Conservation (phyloP, 2,888 invertebrate genomes). For the Anodontia alba region DNA sequence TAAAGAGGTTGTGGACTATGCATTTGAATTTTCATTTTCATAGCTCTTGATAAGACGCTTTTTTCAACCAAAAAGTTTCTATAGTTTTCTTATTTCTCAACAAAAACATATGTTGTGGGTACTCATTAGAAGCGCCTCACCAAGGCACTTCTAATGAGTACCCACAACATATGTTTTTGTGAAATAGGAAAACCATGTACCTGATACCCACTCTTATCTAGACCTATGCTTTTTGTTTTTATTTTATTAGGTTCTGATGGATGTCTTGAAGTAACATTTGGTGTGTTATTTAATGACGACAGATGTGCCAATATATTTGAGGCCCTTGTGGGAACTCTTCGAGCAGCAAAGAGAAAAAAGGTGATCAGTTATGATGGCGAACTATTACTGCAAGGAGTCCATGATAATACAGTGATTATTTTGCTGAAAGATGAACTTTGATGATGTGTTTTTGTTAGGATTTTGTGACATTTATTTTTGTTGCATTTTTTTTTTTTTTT, state of each 20-base stretch:
- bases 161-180: too few species aligned
- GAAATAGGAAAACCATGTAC: too few species aligned
- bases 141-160: too few species aligned
- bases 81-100: too few species aligned
- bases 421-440: constrained; percentile 57
- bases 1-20: too few species aligned
- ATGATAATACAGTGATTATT: constrained; percentile 75
- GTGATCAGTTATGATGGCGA: constrained; percentile 76
- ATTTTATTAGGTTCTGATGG: constrained; percentile 68
- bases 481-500: too few species aligned
- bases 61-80: too few species aligned
- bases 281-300: constrained; percentile 77
- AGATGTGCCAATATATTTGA: constrained; percentile 81
- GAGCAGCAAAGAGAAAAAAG: constrained; percentile 79
- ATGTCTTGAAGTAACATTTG: constrained; percentile 72
- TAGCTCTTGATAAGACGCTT: too few species aligned
- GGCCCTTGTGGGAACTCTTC: constrained; percentile 79
- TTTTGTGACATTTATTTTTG: neutral
- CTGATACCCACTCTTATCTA: too few species aligned
- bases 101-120: too few species aligned
- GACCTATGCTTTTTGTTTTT: neutral
- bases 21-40: too few species aligned
- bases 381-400: constrained; percentile 78
- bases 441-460: neutral
- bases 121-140: too few species aligned